Evolutionary conservation across 2,888 invertebrate species (phyloP), one percentile per base, ranked within the genome.

Genomic region (Glomeris marginata): DNA sequence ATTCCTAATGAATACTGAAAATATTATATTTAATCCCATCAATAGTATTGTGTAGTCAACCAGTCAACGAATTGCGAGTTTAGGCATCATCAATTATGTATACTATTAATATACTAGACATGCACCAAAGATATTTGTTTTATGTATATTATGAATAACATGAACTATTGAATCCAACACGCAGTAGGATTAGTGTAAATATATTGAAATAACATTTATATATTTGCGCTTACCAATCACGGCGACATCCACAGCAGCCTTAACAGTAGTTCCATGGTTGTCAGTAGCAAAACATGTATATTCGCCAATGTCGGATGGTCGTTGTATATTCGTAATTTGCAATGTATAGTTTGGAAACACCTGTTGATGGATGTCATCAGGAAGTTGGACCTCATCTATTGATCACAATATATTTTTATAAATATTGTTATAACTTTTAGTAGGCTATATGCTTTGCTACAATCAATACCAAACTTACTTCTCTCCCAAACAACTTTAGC

Each of bases 1-100:
- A 28, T 28, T 28, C 28, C 28, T 28, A 28, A 28, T 28, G 68
- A 74, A 73, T 65, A n/a, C n/a, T n/a, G n/a, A n/a, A n/a, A n/a
- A n/a, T n/a, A n/a, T n/a, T n/a, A n/a, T n/a, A n/a, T n/a, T n/a
- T n/a, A n/a, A n/a, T n/a, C n/a, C n/a, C n/a, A n/a, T n/a, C n/a
- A n/a, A n/a, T 10, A 11, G 40, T 18, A 36, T 40, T 40, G 15
- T 15, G n/a, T 40, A 40, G 15, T 40, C 6, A 5, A n/a, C n/a
- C n/a, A n/a, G n/a, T n/a, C n/a, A n/a, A n/a, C n/a, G n/a, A n/a
- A n/a, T n/a, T n/a, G n/a, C n/a, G n/a, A n/a, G n/a, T n/a, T n/a
- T n/a, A n/a, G n/a, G n/a, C n/a, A n/a, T n/a, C n/a, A n/a, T n/a
- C n/a, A 40, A 40, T 40, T 15, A 40, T n/a, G n/a, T 11, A 40